Percentiles rank a stretch among this genome's conserved stretches.
Conservation (phyloP, 2,113 vertebrate species). For the Mormyrus lacerda region DNA sequence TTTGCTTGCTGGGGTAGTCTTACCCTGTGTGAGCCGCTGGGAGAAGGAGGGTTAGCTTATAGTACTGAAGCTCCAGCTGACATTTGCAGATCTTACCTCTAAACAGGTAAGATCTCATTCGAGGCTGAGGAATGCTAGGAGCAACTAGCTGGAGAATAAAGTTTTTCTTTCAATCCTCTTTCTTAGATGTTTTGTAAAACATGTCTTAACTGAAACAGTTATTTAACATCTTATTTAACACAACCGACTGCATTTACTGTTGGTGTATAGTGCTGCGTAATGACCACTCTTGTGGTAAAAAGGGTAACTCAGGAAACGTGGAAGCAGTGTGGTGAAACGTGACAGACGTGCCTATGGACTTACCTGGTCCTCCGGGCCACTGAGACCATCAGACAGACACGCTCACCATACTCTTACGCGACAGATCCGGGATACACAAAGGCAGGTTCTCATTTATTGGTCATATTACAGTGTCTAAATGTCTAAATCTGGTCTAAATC, state of each 20-base stretch:
- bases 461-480: background rate
- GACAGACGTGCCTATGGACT: background rate
- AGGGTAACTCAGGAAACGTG: background rate
- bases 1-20: background rate
- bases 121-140: background rate
- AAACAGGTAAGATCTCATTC: background rate
- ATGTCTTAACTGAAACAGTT: background rate
- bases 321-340: background rate
- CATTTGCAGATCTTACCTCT: background rate
- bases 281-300: background rate
- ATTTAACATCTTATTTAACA: background rate
- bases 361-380: background rate
- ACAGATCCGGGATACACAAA: background rate
- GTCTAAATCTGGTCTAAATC: background rate
- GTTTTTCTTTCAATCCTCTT: background rate
- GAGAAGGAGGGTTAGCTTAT: background rate
- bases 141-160: background rate
- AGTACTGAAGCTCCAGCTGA: background rate
- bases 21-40: background rate
- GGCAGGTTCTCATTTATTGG: background rate
- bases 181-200: background rate
- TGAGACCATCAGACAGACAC: background rate
- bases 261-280: conserved; percentile 1
- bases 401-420: background rate
- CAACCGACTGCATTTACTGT: background rate